These are phyloP conservation scores for Pachymerium ferrugineum DNA, from an alignment of 2,888 invertebrate species.

Conservation along the genomic window DNA sequence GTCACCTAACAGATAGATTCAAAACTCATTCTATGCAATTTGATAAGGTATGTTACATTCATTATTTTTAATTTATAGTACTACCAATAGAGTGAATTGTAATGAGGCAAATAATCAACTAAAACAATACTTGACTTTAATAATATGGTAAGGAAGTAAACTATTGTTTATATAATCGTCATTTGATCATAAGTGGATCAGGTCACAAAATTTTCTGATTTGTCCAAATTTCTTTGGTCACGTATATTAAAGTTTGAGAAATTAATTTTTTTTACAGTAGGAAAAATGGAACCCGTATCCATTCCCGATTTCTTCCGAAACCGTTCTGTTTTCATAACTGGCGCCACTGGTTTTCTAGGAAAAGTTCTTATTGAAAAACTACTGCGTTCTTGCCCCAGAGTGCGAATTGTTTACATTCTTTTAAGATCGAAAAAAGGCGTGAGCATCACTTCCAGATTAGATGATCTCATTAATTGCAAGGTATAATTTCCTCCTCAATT, in stretches of 20 bases:
- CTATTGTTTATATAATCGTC: neutral
- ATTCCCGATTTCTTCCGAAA: constrained; percentile 59
- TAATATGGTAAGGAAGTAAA: neutral
- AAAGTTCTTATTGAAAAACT: constrained; percentile 85
- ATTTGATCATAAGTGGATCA: neutral
- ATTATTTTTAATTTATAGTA: too few species aligned
- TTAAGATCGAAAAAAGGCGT: constrained; percentile 67
- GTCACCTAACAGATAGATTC: neutral
- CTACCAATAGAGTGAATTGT: too few species aligned
- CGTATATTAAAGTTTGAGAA: neutral
- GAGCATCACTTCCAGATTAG: constrained; percentile 59
- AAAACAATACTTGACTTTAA: too few species aligned
- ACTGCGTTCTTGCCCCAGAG: constrained; percentile 68
- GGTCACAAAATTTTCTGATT: neutral
- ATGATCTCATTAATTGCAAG: constrained; percentile 66
- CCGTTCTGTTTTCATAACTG: constrained; percentile 68
- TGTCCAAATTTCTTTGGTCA: neutral
- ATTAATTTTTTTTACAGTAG: neutral
- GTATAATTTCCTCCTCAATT: constrained; percentile 64
- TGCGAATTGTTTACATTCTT: constrained; percentile 69
- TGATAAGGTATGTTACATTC: too few species aligned
- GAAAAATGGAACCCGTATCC: neutral
- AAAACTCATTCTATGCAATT: neutral
- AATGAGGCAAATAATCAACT: too few species aligned
- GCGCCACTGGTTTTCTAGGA: constrained; percentile 87